Evolutionary conservation across 2,888 invertebrate species (phyloP), one percentile per base, ranked within the genome.

Genomic region (Parnassius mnemosyne): DNA sequence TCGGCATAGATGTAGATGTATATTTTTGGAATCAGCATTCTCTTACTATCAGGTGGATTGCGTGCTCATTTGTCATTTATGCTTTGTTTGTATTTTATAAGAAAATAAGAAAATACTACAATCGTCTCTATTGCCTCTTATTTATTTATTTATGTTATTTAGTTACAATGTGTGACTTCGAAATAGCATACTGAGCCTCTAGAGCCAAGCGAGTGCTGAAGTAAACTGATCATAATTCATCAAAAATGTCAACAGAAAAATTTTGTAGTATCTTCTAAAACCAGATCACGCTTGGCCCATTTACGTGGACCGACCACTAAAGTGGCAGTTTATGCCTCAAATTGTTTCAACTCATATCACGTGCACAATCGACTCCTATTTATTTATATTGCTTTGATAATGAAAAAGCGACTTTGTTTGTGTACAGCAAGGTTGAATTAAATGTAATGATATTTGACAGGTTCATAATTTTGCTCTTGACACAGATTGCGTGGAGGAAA

Each of bases 401-500:
- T 63, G 65, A 46, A 79, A 69, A 75, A 61, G 70, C 61, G 58
- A 68, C 77, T 68, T 70, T 83, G 71, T 57, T 3, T 0, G 54
- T 5, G 9, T 2, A 41, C 12, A 12, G 50, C 53, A 73, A 65
- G 66, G 65, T 65, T 57, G 44, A 65, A 47, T 63, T 61, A 61
- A n/a, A 52, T 56, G 43, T 41, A 47, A 49, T 20, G 60, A 41
- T 10, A 47, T 47, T 64, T 52, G 58, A 63, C 60, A 46, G 34
- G 66, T 57, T 57, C 54, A 64, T 59, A 60, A 66, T 61, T 68
- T 71, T 73, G 83, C 65, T 84, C 88, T 87, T 88, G 87, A 87
- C 89, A 87, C 77, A 84, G 79, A 81, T 87, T 74, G 71, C 67
- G 71, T 75, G 70, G 74, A 81, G 83, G 83, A 85, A 83, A 84